Conservation (phyloP, 1,140 invertebrate species). For the Uloborus diversus region DNA sequence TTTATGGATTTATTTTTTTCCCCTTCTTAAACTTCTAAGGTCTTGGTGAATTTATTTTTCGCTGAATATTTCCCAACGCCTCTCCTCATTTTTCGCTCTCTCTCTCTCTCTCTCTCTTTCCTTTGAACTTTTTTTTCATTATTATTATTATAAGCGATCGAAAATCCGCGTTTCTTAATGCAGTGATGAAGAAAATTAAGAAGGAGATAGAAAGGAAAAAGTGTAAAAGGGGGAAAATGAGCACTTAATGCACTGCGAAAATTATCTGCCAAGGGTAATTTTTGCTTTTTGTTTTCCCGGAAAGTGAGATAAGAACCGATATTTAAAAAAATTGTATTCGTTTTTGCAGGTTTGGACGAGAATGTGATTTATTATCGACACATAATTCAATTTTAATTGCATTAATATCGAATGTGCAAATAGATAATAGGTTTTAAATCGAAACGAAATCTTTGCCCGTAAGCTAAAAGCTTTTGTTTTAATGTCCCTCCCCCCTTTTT, state of each 20-base stretch:
- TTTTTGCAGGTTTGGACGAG: constrained; percentile 1
- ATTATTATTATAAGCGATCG: constrained; percentile 38
- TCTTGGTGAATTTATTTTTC: not conserved
- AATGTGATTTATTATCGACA: constrained; percentile 37
- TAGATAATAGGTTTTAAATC: too few relatives aligned
- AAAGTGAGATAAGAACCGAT: not conserved
- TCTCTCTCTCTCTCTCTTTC: not conserved
- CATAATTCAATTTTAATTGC: constrained; percentile 56
- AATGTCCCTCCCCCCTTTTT: too few relatives aligned
- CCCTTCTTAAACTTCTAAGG: not conserved
- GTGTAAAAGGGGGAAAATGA: not conserved
- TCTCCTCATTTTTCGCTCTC: not conserved
- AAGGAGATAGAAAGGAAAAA: not conserved
- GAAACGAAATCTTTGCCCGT: too few relatives aligned
- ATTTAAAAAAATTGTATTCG: not conserved
- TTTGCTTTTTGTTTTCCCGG: constrained; percentile 3
- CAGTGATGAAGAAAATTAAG: constrained; percentile 48
- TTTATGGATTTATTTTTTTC: constrained; percentile 45
- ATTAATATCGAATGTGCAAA: constrained; percentile 4
- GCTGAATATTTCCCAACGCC: not conserved
- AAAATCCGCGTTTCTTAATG: constrained; percentile 46
- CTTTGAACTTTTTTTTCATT: constrained; percentile 1
- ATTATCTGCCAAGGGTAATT: constrained; percentile 41
- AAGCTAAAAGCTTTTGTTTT: too few relatives aligned
- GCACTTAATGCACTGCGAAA: constrained; percentile 50